Percentiles rank a stretch among this genome's conserved stretches.
Evolutionary conservation across 2,888 invertebrate species (phyloP).

Genomic region (Hypomecis punctinalis): DNA sequence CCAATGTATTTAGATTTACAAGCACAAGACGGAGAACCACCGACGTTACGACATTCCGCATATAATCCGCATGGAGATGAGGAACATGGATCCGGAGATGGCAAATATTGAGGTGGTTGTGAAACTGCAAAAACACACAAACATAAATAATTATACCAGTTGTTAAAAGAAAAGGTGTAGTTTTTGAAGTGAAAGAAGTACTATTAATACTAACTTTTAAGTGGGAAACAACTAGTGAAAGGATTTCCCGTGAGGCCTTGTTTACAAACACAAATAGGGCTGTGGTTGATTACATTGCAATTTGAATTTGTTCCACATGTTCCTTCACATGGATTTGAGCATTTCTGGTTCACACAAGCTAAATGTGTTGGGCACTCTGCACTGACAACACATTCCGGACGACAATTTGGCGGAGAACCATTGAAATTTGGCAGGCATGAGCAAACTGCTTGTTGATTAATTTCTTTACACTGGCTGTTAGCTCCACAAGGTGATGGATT

Average conservation of each 20-base stretch:
- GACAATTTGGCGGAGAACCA: constrained; percentile 89
- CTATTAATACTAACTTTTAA: constrained; percentile 66
- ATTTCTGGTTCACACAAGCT: constrained; percentile 89
- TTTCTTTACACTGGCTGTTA: constrained; percentile 90
- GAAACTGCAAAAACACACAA: constrained; percentile 60
- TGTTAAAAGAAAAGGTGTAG: neutral
- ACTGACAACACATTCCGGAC: constrained; percentile 89
- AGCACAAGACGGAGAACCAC: constrained; percentile 85
- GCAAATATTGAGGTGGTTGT: constrained; percentile 58
- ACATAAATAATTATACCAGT: neutral
- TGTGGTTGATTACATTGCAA: constrained; percentile 87
- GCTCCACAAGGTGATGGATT: constrained; percentile 89
- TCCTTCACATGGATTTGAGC: constrained; percentile 87
- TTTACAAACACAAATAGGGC: constrained; percentile 91
- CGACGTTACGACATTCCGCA: constrained; percentile 85
- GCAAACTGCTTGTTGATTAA: constrained; percentile 89
- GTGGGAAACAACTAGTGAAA: constrained; percentile 88
- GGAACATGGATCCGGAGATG: constrained; percentile 84
- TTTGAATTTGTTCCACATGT: constrained; percentile 86
- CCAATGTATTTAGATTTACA: constrained; percentile 86
- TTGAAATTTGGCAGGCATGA: constrained; percentile 87
- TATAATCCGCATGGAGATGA: constrained; percentile 89
- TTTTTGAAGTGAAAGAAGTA: neutral
- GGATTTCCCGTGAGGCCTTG: constrained; percentile 90
- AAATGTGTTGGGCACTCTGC: constrained; percentile 87